Evolutionary conservation across 2,888 invertebrate species (phyloP).

Genomic region (Antitype chi): DNA sequence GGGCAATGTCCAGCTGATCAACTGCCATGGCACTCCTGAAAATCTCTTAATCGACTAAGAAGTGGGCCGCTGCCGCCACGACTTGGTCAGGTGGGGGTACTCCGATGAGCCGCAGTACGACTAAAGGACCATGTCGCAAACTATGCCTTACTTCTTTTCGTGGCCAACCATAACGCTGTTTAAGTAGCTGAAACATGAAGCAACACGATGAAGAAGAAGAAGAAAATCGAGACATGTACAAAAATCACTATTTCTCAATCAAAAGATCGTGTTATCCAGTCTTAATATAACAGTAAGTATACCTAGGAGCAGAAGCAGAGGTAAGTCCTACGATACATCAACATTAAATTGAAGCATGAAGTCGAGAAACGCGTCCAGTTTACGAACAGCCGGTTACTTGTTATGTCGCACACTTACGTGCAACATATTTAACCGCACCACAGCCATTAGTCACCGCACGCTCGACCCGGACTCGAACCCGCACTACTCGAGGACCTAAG

Average conservation of each 20-base stretch:
- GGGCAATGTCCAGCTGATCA: too few species aligned
- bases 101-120: too few species aligned
- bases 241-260: background rate
- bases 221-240: background rate
- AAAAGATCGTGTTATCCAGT: background rate
- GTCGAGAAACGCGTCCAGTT: constrained; percentile 66
- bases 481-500: constrained; percentile 74
- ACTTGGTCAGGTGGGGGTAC: too few species aligned
- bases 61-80: too few species aligned
- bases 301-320: background rate
- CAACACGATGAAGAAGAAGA: too few species aligned
- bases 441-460: constrained; percentile 79
- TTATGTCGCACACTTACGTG: constrained; percentile 76
- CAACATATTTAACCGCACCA: constrained; percentile 78
- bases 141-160: too few species aligned
- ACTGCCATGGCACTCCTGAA: too few species aligned
- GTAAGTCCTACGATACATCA: constrained; percentile 40
- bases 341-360: constrained; percentile 50
- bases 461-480: constrained; percentile 75
- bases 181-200: too few species aligned
- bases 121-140: too few species aligned
- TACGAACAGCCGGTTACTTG: constrained; percentile 71
- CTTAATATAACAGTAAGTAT: background rate
- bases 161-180: too few species aligned
- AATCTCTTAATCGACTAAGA: too few species aligned